These are phyloP conservation scores for Lepidochitona cinerea DNA, from an alignment of 2,888 invertebrate species.

Conservation along the genomic window DNA sequence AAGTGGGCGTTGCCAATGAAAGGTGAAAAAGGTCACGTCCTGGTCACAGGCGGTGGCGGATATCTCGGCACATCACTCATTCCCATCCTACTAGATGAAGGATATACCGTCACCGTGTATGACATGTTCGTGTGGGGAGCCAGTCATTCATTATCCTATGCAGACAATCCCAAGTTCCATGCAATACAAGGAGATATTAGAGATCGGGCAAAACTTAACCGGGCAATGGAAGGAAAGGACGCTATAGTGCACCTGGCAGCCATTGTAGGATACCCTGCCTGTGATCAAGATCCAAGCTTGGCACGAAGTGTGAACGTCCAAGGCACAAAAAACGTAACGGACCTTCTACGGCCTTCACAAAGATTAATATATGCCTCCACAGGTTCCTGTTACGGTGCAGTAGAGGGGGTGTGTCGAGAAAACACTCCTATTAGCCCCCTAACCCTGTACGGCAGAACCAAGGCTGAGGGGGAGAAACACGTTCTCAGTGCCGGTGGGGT, in stretches of 20 bases:
- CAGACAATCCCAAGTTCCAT: slow-evolving; percentile 44
- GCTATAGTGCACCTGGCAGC: slow-evolving; percentile 69
- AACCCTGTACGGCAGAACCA: slow-evolving; percentile 67
- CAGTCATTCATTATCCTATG: slow-evolving; percentile 53
- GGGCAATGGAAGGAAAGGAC: slow-evolving; percentile 48
- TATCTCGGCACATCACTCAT: slow-evolving; percentile 69
- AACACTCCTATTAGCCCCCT: slow-evolving; percentile 67
- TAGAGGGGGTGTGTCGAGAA: slow-evolving; percentile 67
- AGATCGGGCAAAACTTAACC: slow-evolving; percentile 46
- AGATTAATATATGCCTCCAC: slow-evolving; percentile 62
- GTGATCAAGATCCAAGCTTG: slow-evolving; percentile 62
- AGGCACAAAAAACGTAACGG: slow-evolving; percentile 59
- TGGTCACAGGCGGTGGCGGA: slow-evolving; percentile 68
- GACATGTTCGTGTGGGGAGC: slow-evolving; percentile 67
- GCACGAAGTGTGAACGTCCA: slow-evolving; percentile 62
- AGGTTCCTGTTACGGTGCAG: slow-evolving; percentile 69
- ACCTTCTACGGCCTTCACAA: slow-evolving; percentile 56
- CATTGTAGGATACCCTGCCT: slow-evolving; percentile 70
- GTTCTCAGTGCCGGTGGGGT: slow-evolving; percentile 58
- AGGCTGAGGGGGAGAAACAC: slow-evolving; percentile 64
- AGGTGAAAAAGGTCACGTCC: slow-evolving; percentile 45
- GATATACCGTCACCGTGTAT: slow-evolving; percentile 67
- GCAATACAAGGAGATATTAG: slow-evolving; percentile 60
- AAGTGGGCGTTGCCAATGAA: too few species aligned
- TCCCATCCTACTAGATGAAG: slow-evolving; percentile 63